Evolutionary conservation across 23 tunicate species (phyloP), one percentile per base, ranked within the genome.

Genomic region (Halocynthia roretzi): DNA sequence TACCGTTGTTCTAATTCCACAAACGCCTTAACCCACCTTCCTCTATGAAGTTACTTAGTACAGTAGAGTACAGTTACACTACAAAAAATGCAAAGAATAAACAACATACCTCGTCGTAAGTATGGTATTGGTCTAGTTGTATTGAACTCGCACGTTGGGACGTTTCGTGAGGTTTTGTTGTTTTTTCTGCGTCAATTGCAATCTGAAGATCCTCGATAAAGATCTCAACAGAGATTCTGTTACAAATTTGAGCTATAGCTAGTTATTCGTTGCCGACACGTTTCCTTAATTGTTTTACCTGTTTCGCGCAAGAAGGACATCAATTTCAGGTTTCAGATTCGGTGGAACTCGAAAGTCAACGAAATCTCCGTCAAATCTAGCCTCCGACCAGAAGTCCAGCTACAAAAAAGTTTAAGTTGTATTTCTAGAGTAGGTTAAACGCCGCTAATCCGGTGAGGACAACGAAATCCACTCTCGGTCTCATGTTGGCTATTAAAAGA

Each of bases 41-140:
- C 1, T 10, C 44, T 31, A 31, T 1, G 44, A 0, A 31, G 44
- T 31, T 31, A 31, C 44, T 0, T 31, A 31, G 44, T 57, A 11
- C 11, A 57, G 62, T 14, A 57, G 62, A 10, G 62, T 31, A 31
- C 44, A 31, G 44, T 57, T 31, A 31, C 44, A 31, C 44, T 31
- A 31, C 44, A 31, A 31, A 31, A 31, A 31, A 1, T 31, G 44
- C 4, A 31, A 2, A 31, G 44, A 31, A 2, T 31, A 14, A 31
- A 31, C 44, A n/a, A 21, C 75, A 19, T 61, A 89, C 96, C 80
- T 87, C 98, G 57, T 93, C 89, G 15, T 83, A 17, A 18, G 91
- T 81, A 68, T 93, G 94, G 85, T 93, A 93, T 10, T 71, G 85
- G 52, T 87, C 76, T 83, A 87, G 84, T 77, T 87, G 89, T 18